A percentile compares a stretch with the other conserved stretches of the same genome.
Conservation (phyloP, 2,797 vertebrate species). For the Siniperca undulata region DNA sequence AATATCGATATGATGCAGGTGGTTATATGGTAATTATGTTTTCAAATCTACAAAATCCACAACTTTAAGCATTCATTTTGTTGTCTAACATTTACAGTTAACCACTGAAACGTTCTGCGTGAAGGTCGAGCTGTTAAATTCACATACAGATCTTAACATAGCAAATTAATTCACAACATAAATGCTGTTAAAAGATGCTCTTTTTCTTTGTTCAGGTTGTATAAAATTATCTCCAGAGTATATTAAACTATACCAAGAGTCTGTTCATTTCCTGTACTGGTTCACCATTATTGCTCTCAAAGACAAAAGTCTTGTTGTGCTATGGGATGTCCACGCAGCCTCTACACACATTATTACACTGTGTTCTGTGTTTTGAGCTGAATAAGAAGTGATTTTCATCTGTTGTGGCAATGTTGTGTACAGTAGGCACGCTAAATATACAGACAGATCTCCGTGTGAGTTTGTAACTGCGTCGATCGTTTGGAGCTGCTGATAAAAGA, state of each 20-base stretch:
- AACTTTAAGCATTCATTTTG: background rate
- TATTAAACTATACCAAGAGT: constrained; percentile 19
- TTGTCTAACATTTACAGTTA: constrained; percentile 16
- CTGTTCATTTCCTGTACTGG: constrained; percentile 20
- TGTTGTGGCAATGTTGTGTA: constrained; percentile 48
- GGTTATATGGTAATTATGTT: background rate
- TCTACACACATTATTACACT: constrained; percentile 12
- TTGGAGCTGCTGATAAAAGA: constrained; percentile 31
- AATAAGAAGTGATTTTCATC: constrained; percentile 1
- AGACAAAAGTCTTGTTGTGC: constrained; percentile 58
- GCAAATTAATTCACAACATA: constrained; percentile 18
- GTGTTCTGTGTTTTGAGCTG: constrained; percentile 4
- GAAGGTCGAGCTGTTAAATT: background rate
- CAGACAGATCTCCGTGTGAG: constrained; percentile 15
- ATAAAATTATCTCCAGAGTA: constrained; percentile 26
- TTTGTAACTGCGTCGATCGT: background rate
- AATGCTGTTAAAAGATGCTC: background rate
- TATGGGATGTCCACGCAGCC: constrained; percentile 40
- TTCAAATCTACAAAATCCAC: constrained; percentile 21
- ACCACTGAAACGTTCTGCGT: background rate
- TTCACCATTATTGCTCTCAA: constrained; percentile 79
- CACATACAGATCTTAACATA: background rate
- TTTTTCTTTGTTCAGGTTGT: constrained; percentile 19
- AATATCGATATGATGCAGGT: constrained; percentile 38
- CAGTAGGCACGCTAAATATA: constrained; percentile 68